phyloP scores from a whole-genome alignment of 2,113 vertebrate species.

The Lates calcarifer region DNA sequence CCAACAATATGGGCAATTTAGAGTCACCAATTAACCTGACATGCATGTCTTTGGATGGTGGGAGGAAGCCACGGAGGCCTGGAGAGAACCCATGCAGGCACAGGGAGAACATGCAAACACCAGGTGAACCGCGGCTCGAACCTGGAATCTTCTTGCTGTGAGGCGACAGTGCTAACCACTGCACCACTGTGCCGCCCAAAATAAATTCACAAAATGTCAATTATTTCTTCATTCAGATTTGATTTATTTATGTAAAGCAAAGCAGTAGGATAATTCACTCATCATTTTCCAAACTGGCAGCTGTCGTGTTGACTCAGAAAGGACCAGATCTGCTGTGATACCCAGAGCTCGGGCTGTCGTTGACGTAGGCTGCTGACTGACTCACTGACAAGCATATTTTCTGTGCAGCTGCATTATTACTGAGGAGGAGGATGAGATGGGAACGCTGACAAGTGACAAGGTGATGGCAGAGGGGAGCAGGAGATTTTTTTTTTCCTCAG shows the following conservation, averaged over 20 bases:
- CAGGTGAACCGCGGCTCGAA: too few relatives aligned
- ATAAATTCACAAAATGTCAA: neutral
- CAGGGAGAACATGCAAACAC: too few relatives aligned
- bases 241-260: neutral
- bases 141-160: too few relatives aligned
- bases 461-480: constrained; percentile 8
- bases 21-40: too few relatives aligned
- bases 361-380: constrained; percentile 12
- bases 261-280: neutral
- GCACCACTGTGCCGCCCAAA: too few relatives aligned
- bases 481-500: neutral
- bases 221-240: neutral
- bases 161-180: too few relatives aligned
- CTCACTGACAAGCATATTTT: constrained; percentile 41
- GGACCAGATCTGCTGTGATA: constrained; percentile 1
- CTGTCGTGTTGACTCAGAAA: constrained; percentile 10
- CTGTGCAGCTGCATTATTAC: constrained; percentile 17
- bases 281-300: constrained; percentile 1
- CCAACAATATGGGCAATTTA: too few relatives aligned
- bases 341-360: neutral
- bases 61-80: too few relatives aligned
- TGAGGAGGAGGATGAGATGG: constrained; percentile 17
- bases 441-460: neutral
- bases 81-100: too few relatives aligned
- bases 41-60: too few relatives aligned